Base-by-base conservation (phyloP, 2,888 invertebrate genomes). In the Frankliniella intonsa region DNA sequence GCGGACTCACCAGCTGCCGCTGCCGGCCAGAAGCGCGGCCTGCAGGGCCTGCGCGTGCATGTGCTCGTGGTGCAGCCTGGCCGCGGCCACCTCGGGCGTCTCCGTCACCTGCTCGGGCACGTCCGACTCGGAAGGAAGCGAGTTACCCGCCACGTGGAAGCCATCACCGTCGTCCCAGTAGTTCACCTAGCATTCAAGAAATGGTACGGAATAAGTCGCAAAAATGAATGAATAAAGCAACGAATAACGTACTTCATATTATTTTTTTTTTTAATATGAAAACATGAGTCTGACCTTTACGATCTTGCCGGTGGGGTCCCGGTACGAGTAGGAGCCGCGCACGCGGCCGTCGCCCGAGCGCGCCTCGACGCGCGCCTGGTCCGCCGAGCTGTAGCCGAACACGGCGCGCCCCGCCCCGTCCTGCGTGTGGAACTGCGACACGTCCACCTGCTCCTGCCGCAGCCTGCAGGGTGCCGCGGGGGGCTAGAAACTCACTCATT, bases 141-240 rank as follows among this genome's bases (percentile, higher is more conserved):
- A 84, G 86, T 94, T 94, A 86, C 94, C 94, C 83, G 92, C 91
- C 84, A 94, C 94, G 88, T 94, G 94, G 90, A 94, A 94, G n/a
- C 94, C 94, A 84, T 91, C 89, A 84, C 91, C 91, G 86, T 94
- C 93, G 83, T 94, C 93, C 91, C 93, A 94, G 87, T 94, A 94
- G 84, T 91, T 90, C 3, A 92, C 92, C 92, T 92, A 83, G 50
- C 38, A 38, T 38, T 38, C 38, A 38, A 38, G 5, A 38, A 38
- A 38, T 38, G 5, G 38, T 5, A n/a, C n/a, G n/a, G n/a, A n/a
- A n/a, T n/a, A n/a, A 38, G 38, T 38, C 38, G 38, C 38, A 38
- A n/a, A n/a, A n/a, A n/a, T n/a, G n/a, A n/a, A 38, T 38, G 38
- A 38, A 38, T n/a, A n/a, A n/a, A n/a, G n/a, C n/a, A n/a, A 38